Base-by-base conservation (phyloP, 2,113 vertebrate genomes). In the Telmatochromis brachygnathus region DNA sequence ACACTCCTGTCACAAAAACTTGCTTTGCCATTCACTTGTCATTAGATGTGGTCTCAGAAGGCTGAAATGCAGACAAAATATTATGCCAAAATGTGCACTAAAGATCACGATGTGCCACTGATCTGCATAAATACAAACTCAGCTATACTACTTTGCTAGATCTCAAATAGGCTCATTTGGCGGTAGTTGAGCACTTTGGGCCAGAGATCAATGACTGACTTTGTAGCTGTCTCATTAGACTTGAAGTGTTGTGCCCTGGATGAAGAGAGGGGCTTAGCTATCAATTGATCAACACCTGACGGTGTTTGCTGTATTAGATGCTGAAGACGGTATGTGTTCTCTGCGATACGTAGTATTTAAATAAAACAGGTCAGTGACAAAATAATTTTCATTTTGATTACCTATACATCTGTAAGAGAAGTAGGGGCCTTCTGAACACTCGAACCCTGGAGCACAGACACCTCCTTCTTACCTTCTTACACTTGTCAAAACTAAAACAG, bases 221-320 rank as follows among this genome's bases (percentile, higher is more conserved):
- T 90, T 90, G 90, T 92, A 91, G 55, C 89, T 88, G 90, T 94
- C 92, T 94, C 91, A 92, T 94, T 93, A 93, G 92, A 88, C 87
- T 87, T 12, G 88, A 93, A 87, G 84, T 92, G 90, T 89, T 89
- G 85, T 87, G 85, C 93, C 93, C 89, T 86, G 89, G 87, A 87
- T 89, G 84, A 87, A 51, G 85, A 68, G 75, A 79, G 56, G 39
- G 60, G 19, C 62, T 87, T 80, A 89, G 89, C 62, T 93, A 88
- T 89, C 88, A 90, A 88, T 81, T 84, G 70, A 91, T 90, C 85
- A 68, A 88, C 91, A 91, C 88, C 89, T 92, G 91, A 28, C 56
- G 11, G 82, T 83, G 73, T 85, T 81, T 86, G 10, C 19, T 84
- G 62, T 60, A 86, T 90, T 85, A 84, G 87, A 86, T 82, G 75